Evolutionary conservation across 1,140 invertebrate genomes (phyloP), one percentile per base, ranked within the genome.

Genomic region (Ladona fulva): DNA sequence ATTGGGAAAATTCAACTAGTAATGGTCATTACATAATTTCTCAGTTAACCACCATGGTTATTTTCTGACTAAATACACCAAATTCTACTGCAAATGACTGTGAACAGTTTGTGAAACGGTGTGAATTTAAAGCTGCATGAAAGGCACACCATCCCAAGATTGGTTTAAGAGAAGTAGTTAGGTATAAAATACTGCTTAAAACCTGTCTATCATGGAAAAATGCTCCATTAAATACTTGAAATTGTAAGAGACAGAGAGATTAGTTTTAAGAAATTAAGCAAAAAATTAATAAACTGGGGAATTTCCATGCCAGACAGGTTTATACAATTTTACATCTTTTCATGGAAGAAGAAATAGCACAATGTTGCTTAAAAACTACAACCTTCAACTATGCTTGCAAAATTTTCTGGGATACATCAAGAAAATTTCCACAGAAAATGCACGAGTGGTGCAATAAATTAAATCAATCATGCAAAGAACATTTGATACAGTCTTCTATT

Each of bases 51-150:
- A 66, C 12, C 52, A 19, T 6, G 52, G n/a, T 66, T 66, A 66
- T 6, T 66, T 66, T 66, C 3, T 37, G 52, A 66, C 52, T 66
- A 66, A 66, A 66, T 66, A 66, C 52, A 66, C 52, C 52, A 66
- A 66, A 16, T 66, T 66, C 52, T 66, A 66, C 14, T 6, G 52
- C 52, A 66, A 66, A 66, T 66, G 52, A 66, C 52, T 16, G 52
- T 66, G 52, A 66, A 66, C 52, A 66, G 52, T 66, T 66, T 66
- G 52, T 66, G 52, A 66, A 66, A 66, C 52, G 52, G 52, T 66
- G 52, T 66, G 52, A 66, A 66, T 66, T 66, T 66, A 66, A 66
- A 66, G 52, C 52, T 66, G 52, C 52, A 6, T 66, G 52, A 66
- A 66, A 66, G 52, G 52, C 52, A 66, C 52, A 66, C 52, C 52